These are phyloP conservation scores for Tapirus indicus DNA, from an alignment of 2,797 vertebrate species.

Conservation along the genomic window DNA sequence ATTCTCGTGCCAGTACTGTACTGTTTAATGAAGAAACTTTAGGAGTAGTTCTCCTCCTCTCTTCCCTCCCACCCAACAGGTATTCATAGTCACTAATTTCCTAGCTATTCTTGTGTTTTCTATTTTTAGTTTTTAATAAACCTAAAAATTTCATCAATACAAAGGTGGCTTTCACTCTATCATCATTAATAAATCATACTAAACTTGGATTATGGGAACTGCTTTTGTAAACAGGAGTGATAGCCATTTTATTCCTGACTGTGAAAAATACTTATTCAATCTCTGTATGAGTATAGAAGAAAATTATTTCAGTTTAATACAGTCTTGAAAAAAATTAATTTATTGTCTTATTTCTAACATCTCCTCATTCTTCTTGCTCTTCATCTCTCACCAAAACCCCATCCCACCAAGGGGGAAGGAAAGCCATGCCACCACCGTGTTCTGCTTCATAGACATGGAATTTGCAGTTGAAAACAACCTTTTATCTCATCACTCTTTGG, in stretches of 20 bases:
- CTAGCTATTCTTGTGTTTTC: not conserved
- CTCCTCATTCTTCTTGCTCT: not conserved
- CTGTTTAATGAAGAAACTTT: not conserved
- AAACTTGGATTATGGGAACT: not conserved
- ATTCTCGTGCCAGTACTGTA: not conserved
- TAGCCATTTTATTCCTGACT: not conserved
- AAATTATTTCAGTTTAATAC: not conserved
- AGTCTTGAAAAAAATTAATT: not conserved
- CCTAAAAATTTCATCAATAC: not conserved
- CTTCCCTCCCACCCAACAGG: no score
- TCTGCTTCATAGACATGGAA: not conserved
- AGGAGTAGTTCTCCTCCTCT: no score
- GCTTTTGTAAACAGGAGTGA: not conserved
- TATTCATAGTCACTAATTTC: not conserved
- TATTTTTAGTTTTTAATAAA: slow-evolving; percentile 37
- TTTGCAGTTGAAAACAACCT: not conserved
- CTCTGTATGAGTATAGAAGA: not conserved
- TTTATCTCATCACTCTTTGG: not conserved
- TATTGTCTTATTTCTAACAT: not conserved
- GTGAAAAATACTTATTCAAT: not conserved
- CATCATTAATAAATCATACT: not conserved
- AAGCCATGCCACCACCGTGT: not conserved
- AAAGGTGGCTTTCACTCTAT: not conserved
- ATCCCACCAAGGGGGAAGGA: not conserved
- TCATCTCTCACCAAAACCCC: not conserved